Base-by-base conservation (phyloP, 1,140 invertebrate species). In the Procambarus clarkii region DNA sequence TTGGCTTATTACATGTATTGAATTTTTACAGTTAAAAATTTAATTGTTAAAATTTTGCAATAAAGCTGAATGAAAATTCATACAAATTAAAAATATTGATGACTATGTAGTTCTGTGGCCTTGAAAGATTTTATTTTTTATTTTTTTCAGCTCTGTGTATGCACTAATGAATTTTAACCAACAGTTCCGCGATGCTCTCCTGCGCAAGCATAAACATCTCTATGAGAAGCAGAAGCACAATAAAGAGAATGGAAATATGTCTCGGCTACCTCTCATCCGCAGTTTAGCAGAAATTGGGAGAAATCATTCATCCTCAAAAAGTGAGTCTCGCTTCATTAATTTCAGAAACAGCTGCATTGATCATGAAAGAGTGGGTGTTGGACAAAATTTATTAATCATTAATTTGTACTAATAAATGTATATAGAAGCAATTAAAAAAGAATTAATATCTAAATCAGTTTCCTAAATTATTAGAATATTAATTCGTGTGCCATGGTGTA, bases 251-350 rank as follows among this genome's bases (percentile, higher is more conserved):
- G 94, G 94, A 64, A 96, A 96, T 93, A 97, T 97, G 95, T 97
- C 98, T 50, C 96, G 97, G 91, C 95, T 99, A 86, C 98, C 98
- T 9, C 97, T 99, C 83, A 99, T 99, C 93, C 96, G 98, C 92
- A 99, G 98, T 11, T 95, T 99, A 92, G 98, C 98, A 34, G 99
- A 99, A 94, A 99, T 99, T 94, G 98, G 98, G 93, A 96, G 97
- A 93, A 99, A 98, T 95, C 97, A 98, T 95, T 99, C 98, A 34
- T 98, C 98, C 34, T 98, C 97, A 78, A 98, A 98, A 96, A 98
- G 98, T 98, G 96, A 97, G 97, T 97, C 92, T 81, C 82, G 15
- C 11, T n/a, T 50, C 18, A 44, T 48, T 64, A 60, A 11, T 54
- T 50, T 79, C 48, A n/a, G 2, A 71, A 45, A n/a, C 8, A 71